Percentiles rank a stretch among this genome's conserved stretches.
These are phyloP conservation scores for Pocillopora verrucosa DNA, from an alignment of 64 coral and sea anemone species.

Conservation along the genomic window DNA sequence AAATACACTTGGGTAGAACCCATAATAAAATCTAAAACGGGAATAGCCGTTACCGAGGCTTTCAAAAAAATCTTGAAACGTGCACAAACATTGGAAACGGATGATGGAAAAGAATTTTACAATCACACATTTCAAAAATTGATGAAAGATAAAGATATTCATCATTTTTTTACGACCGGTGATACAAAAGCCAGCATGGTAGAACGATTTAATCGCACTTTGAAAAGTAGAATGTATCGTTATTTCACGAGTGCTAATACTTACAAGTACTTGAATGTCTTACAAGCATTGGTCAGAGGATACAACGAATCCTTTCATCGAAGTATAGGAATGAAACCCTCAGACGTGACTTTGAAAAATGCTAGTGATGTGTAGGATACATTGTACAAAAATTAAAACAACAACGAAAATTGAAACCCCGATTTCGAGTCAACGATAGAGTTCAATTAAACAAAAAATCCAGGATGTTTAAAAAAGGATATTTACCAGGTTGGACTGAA, in stretches of 20 bases:
- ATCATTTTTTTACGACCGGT: neutral
- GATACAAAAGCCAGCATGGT: neutral
- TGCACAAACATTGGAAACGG: neutral
- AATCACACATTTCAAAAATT: neutral
- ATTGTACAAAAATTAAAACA: neutral
- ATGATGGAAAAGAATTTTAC: slow-evolving; percentile 16
- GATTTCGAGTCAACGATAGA: neutral
- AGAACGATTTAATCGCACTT: neutral
- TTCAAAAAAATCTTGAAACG: neutral
- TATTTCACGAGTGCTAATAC: neutral
- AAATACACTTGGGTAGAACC: neutral
- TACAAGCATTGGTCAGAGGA: neutral
- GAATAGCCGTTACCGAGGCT: neutral
- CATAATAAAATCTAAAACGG: neutral
- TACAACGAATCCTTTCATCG: neutral
- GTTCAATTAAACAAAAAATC: neutral
- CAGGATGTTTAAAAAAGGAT: neutral
- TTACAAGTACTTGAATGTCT: neutral
- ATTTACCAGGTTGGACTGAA: neutral
- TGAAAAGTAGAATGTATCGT: neutral
- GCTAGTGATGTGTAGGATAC: neutral
- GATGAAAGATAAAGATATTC: neutral
- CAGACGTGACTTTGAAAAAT: neutral
- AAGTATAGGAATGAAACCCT: neutral
- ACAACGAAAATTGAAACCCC: too few species aligned